Evolutionary conservation across 2,888 invertebrate genomes (phyloP).

Genomic region (Monochamus alternatus): DNA sequence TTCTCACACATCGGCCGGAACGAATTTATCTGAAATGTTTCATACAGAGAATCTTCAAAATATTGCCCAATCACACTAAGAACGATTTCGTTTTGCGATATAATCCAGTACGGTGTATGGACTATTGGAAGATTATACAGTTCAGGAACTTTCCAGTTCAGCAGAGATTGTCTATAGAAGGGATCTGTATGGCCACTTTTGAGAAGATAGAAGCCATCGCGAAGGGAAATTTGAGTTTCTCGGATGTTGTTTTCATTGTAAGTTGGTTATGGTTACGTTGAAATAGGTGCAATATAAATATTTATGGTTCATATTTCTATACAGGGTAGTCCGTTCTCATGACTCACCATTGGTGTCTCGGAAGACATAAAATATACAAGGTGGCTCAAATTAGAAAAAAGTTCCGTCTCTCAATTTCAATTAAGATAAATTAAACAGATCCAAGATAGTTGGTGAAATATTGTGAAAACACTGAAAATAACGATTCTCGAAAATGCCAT

Average conservation of each 20-base stretch:
- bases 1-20: conserved; percentile 55
- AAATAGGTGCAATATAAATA: too few species aligned
- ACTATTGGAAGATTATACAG: conserved; percentile 43
- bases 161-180: conserved; percentile 31
- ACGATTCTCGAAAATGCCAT: too few species aligned
- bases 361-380: too few species aligned
- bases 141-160: conserved; percentile 35
- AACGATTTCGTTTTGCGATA: conserved; percentile 9
- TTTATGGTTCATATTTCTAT: too few species aligned
- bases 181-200: conserved; percentile 27
- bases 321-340: background rate
- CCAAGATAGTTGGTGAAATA: too few species aligned
- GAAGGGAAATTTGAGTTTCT: conserved; percentile 29
- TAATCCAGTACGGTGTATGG: conserved; percentile 12
- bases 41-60: conserved; percentile 51
- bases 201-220: conserved; percentile 35
- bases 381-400: too few species aligned
- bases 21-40: conserved; percentile 54
- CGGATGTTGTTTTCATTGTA: conserved; percentile 39
- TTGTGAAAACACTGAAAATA: too few species aligned
- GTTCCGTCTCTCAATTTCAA: too few species aligned
- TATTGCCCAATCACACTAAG: conserved; percentile 42
- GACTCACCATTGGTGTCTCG: too few species aligned
- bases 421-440: too few species aligned
- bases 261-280: conserved; percentile 1